phyloP scores from a whole-genome alignment of 2,888 invertebrate genomes.

The Tigriopus californicus region DNA sequence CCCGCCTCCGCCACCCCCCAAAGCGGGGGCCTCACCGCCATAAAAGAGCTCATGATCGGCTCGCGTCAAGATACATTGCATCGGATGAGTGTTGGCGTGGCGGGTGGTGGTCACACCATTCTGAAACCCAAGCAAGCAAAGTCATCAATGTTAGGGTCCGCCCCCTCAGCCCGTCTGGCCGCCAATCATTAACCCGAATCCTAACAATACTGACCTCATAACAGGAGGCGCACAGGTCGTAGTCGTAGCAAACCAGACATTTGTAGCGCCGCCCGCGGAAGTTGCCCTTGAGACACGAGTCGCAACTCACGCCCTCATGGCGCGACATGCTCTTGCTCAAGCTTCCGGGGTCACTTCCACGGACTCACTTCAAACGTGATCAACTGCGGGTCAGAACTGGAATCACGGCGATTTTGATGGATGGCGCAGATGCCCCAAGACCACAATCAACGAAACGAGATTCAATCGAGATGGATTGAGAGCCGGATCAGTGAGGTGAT shows the following conservation, averaged over 20 bases:
- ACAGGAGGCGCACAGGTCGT: slow-evolving; percentile 91
- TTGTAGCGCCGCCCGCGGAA: slow-evolving; percentile 94
- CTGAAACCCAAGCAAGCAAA: no score
- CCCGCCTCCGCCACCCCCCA: not conserved
- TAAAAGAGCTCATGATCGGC: slow-evolving; percentile 91
- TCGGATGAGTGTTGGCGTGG: slow-evolving; percentile 89
- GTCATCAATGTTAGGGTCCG: no score
- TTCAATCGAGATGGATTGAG: no score
- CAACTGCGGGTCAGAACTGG: no score
- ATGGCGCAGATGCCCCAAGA: no score
- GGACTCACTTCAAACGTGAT: no score
- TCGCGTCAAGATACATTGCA: slow-evolving; percentile 95
- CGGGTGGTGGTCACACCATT: slow-evolving; percentile 59
- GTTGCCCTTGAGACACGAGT: slow-evolving; percentile 94
- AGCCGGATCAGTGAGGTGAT: no score
- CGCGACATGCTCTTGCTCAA: slow-evolving; percentile 13
- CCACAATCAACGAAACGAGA: no score
- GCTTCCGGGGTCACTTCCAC: no score
- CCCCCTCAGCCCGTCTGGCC: no score
- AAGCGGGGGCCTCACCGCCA: slow-evolving; percentile 72
- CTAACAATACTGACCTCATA: slow-evolving; percentile 48
- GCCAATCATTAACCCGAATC: no score
- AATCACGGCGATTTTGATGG: no score
- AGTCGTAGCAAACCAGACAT: slow-evolving; percentile 97
- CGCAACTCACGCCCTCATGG: slow-evolving; percentile 82